Base-by-base conservation (phyloP, 2,113 vertebrate species). In the Echinops telfairi region DNA sequence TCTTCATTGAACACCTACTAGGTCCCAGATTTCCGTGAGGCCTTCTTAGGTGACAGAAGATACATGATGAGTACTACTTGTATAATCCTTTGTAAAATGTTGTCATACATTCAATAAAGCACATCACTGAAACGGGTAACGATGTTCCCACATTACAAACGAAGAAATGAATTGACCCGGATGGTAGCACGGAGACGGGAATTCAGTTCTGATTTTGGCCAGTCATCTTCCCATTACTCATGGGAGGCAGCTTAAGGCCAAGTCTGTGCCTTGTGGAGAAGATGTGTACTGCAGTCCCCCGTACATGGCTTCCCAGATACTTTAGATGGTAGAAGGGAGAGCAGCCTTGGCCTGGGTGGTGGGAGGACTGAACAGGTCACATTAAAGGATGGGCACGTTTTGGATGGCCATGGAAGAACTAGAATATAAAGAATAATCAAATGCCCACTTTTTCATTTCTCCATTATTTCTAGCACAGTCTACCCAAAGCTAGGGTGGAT, bases 271-370 rank as follows among this genome's bases (percentile, higher is more conserved):
- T 58, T 25, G 7, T 2, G 2, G 16, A 16, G 5, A 25, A 47
- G 40, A 9, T 31, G 27, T 64, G 58, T 36, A 3, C 53, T 12
- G 2, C 3, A 0, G 23, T 14, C 22, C 22, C 40, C 22, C 0
- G 10, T n/a, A 53, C 12, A 53, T 11, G 47, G 47, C 47, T 53
- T 53, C 47, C 47, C 47, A 53, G 47, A 10, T 53, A 15, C 20
- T 15, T 1, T 6, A 14, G 77, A 64, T 62, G 64, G 33, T 53
- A 17, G 73, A 31, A 78, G 66, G 43, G 31, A 78, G 8, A n/a
- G 1, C 1, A 1, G 22, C 53, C 11, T 23, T 10, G 14, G 60
- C 66, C n/a, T 22, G 36, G 57, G 27, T 0, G 1, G 0, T 1
- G 3, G 58, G 86, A 68, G 83, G 40, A 31, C 80, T 76, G 62